Evolutionary conservation across 1,140 invertebrate species (phyloP), one percentile per base, ranked within the genome.

Genomic region (Sitodiplosis mosellana): DNA sequence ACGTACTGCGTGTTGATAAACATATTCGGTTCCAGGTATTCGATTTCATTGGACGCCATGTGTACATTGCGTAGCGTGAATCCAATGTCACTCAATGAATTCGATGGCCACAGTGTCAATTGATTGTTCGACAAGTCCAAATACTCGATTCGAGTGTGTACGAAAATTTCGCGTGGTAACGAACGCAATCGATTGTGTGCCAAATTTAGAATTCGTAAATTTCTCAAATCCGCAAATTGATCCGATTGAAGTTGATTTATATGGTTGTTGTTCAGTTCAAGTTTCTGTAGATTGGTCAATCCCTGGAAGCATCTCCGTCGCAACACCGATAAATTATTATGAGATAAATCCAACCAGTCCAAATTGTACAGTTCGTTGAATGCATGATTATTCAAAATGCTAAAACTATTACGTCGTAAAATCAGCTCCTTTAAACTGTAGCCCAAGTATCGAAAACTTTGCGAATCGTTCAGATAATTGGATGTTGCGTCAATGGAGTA

Each of bases 21-120:
- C 64, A 87, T 85, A 15, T 82, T 88, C 22, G 81, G 82, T 59
- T 91, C 87, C 46, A 93, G 66, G 58, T 88, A 86, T 56, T 91
- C 85, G 40, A 93, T 73, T 44, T 76, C 76, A 60, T 93, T 93
- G 47, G 78, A 69, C 0, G 79, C 78, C 55, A 92, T 66, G 53
- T 86, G 79, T 43, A 93, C 69, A 57, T 78, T 76, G 46, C 83
- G 67, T 38, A 86, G 59, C 0, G 81, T 83, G 53, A 80, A 76
- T 0, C 82, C 82, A 14, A 86, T 73, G 60, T 85, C 81, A 1
- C 76, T 69, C 20, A 87, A 71, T 6, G 81, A 76, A 10, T 71
- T 69, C 2, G 76, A 78, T 0, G 83, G 84, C 55, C 86, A 76
- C 6, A 80, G 71, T 8, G 75, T 77, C 56, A 88, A 78, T 53